These are phyloP conservation scores for human DNA, from an alignment of 2,113 vertebrate species.

Conservation along the genomic window GRCh38 chr14:44843001-44843500, in stretches of 20 bases:
- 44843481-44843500: not conserved
- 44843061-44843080: not conserved
- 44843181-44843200: not conserved
- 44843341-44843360: not conserved
- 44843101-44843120: not conserved
- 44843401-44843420: not conserved
- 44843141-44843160: not conserved
- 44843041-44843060: not conserved
- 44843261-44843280: not conserved
- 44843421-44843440: not conserved
- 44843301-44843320: not conserved
- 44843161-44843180: not conserved
- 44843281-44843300: not conserved
- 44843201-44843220: conserved; percentile 15
- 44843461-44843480: not conserved
- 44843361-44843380: not conserved
- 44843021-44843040: not conserved
- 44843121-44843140: not conserved
- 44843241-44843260: not conserved
- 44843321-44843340: not conserved
- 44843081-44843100: conserved; percentile 23
- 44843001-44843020: not conserved
- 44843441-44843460: not conserved
- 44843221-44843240: not conserved
- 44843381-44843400: not conserved